phyloP scores from a whole-genome alignment of 2,888 invertebrate species.

The Cylloceria caligata region DNA sequence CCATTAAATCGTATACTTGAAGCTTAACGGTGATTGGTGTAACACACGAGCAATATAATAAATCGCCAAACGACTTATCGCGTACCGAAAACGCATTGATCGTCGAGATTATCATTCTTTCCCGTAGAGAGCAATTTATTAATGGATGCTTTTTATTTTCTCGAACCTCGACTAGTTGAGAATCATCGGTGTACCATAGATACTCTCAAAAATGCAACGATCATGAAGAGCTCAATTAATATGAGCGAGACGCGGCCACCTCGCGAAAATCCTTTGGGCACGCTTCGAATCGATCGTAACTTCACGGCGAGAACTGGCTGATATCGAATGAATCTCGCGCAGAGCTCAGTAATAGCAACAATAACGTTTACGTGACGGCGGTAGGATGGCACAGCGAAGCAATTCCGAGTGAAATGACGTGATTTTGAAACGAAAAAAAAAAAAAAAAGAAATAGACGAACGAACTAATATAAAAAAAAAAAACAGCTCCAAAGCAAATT shows the following conservation, averaged over 20 bases:
- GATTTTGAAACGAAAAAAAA: constrained; percentile 12
- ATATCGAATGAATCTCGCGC: neutral
- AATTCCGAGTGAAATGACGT: constrained; percentile 31
- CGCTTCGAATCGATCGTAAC: neutral
- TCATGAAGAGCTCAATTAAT: constrained; percentile 24
- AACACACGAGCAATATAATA: constrained; percentile 10
- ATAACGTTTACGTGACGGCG: constrained; percentile 32
- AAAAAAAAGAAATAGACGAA: constrained; percentile 11
- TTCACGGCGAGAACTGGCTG: neutral
- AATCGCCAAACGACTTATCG: neutral
- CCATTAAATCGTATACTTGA: constrained; percentile 37
- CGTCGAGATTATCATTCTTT: neutral
- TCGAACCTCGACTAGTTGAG: constrained; percentile 21
- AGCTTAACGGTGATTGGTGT: constrained; percentile 12
- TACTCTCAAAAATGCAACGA: constrained; percentile 55
- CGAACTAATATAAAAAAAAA: constrained; percentile 26
- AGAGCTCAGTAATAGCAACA: constrained; percentile 36
- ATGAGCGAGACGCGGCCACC: constrained; percentile 39
- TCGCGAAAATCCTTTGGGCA: constrained; percentile 16
- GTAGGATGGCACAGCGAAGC: constrained; percentile 52
- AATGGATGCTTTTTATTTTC: constrained; percentile 11
- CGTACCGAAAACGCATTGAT: neutral
- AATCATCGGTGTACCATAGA: constrained; percentile 44
- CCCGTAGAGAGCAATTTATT: constrained; percentile 7
- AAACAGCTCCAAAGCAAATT: constrained; percentile 11